A percentile compares a stretch with the other conserved stretches of the same genome.
Conservation (phyloP, 2,113 vertebrate genomes). For the Columba livia region DNA sequence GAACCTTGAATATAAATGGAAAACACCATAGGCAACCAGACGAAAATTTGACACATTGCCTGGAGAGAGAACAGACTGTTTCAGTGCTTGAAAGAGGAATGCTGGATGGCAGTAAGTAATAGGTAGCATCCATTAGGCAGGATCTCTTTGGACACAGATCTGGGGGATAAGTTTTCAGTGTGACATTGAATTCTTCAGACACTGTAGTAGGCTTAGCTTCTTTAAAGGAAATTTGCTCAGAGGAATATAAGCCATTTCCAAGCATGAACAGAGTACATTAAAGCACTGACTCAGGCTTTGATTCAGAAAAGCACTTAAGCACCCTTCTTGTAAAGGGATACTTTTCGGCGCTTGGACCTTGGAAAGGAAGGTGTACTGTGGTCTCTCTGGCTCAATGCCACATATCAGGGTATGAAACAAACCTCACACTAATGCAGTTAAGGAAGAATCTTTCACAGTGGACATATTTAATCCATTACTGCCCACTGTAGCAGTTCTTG, state of each 20-base stretch:
- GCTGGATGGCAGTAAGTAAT: conserved; percentile 23
- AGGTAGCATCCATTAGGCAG: conserved; percentile 67
- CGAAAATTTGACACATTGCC: not conserved
- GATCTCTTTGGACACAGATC: conserved; percentile 53
- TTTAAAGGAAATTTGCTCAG: conserved; percentile 52
- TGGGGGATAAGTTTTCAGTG: conserved; percentile 56
- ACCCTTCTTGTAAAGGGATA: conserved; percentile 65
- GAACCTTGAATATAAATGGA: conserved; percentile 53
- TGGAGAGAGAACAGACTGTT: conserved; percentile 43
- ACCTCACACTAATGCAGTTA: conserved; percentile 41
- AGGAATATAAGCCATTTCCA: conserved; percentile 60
- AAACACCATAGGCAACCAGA: conserved; percentile 24
- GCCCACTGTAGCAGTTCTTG: conserved; percentile 33
- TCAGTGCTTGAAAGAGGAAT: conserved; percentile 17
- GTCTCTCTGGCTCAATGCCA: not conserved
- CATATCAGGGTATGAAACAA: conserved; percentile 29
- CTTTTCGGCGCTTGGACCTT: not conserved
- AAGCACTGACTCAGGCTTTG: conserved; percentile 64
- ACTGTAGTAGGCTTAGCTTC: conserved; percentile 40
- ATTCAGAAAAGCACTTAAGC: conserved; percentile 71
- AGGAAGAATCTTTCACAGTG: conserved; percentile 33
- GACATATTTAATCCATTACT: conserved; percentile 47
- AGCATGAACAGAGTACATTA: conserved; percentile 48
- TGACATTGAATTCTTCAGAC: conserved; percentile 70
- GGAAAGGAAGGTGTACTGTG: conserved; percentile 52